These are phyloP conservation scores for Mythimna impura DNA, from an alignment of 2,888 invertebrate genomes.

Conservation along the genomic window DNA sequence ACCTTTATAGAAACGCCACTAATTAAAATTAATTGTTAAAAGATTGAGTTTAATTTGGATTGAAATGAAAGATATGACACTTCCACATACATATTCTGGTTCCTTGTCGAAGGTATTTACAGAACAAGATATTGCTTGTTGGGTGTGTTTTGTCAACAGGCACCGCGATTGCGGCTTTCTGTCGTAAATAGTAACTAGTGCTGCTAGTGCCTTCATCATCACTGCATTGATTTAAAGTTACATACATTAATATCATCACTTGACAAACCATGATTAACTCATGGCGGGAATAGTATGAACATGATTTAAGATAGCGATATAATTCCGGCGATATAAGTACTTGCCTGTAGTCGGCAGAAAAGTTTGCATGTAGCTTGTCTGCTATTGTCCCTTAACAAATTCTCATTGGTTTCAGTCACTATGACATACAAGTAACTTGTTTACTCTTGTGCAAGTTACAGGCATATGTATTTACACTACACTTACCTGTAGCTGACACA, in stretches of 20 bases:
- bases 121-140: slow-evolving; percentile 73
- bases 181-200: slow-evolving; percentile 64
- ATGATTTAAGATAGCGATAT: too few relatives aligned
- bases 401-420: too few relatives aligned
- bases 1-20: neutral
- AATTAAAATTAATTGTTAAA: neutral
- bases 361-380: too few relatives aligned
- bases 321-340: too few relatives aligned
- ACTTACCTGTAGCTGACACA: too few relatives aligned
- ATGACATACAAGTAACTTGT: too few relatives aligned
- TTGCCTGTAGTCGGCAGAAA: too few relatives aligned
- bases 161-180: slow-evolving; percentile 71
- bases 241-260: neutral
- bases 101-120: slow-evolving; percentile 67
- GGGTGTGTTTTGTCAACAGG: slow-evolving; percentile 74
- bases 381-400: too few relatives aligned
- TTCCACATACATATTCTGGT: slow-evolving; percentile 48
- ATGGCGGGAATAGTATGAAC: too few relatives aligned
- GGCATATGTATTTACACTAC: too few relatives aligned
- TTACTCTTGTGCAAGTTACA: too few relatives aligned
- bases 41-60: neutral
- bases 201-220: slow-evolving; percentile 27
- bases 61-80: neutral
- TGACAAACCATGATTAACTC: neutral
- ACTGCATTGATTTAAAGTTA: slow-evolving; percentile 33